phyloP scores from a whole-genome alignment of 92 coral and sea anemone species.

The Blastomussa wellsi region DNA sequence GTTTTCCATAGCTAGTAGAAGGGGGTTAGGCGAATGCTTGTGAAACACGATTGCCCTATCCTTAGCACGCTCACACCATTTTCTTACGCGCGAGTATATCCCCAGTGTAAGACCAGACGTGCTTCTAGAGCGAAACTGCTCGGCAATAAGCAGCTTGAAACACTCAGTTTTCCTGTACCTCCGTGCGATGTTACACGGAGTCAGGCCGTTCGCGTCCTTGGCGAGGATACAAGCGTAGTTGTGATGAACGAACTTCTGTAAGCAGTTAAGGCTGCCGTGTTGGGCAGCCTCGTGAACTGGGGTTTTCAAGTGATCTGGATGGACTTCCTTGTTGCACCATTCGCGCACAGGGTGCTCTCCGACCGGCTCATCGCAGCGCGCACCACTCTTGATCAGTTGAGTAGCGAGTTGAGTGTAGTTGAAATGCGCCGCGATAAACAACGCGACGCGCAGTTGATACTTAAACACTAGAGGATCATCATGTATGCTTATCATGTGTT shows the following conservation, averaged over 20 bases:
- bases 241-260: constrained; percentile 83
- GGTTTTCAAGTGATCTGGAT: constrained; percentile 80
- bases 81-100: constrained; percentile 86
- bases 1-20: constrained; percentile 82
- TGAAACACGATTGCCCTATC: constrained; percentile 82
- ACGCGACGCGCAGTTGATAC: constrained; percentile 83
- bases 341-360: constrained; percentile 95
- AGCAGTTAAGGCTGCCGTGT: constrained; percentile 73
- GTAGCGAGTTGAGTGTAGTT: constrained; percentile 91
- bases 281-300: constrained; percentile 96
- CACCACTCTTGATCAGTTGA: constrained; percentile 86
- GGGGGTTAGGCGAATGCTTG: constrained; percentile 82
- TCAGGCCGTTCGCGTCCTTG: constrained; percentile 82
- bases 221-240: constrained; percentile 88
- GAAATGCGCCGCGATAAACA: constrained; percentile 93
- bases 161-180: constrained; percentile 84
- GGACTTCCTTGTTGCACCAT: constrained; percentile 84
- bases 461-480: constrained; percentile 86
- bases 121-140: constrained; percentile 91
- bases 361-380: constrained; percentile 89
- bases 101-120: constrained; percentile 76
- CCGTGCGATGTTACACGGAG: constrained; percentile 95
- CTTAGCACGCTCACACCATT: constrained; percentile 94
- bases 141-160: constrained; percentile 89
- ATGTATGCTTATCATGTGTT: constrained; percentile 64